Conservation (phyloP, 2,797 vertebrate species). For the Eospalax fontanierii region DNA sequence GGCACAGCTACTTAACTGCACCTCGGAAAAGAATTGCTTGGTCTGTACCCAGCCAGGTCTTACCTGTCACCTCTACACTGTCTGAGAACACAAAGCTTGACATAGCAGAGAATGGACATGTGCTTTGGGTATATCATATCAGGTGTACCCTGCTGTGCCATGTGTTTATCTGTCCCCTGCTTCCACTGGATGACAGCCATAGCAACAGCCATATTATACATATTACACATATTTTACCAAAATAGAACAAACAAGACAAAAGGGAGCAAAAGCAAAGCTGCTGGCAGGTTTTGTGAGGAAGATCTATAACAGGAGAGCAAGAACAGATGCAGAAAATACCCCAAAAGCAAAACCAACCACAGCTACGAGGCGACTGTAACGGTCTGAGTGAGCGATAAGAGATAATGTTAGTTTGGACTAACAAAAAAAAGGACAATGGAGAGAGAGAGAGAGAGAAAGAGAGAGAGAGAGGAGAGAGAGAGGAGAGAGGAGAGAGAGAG, state of each 20-base stretch:
- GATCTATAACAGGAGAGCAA: background rate
- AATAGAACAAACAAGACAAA: background rate
- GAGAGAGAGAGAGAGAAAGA: background rate
- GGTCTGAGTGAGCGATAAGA: too few relatives aligned
- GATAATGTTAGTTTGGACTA: background rate
- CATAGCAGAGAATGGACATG: background rate
- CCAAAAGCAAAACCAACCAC: background rate
- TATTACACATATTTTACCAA: background rate
- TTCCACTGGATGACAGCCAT: background rate
- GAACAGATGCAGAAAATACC: too few relatives aligned
- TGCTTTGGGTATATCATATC: background rate
- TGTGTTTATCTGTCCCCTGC: background rate
- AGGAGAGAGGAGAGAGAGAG: background rate
- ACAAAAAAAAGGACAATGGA: background rate
- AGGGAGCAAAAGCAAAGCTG: background rate
- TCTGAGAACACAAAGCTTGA: conserved; percentile 32
- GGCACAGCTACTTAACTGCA: background rate
- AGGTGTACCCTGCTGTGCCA: too few relatives aligned
- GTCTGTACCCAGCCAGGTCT: background rate
- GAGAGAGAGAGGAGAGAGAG: background rate
- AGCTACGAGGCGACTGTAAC: background rate
- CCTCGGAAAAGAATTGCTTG: conserved; percentile 7
- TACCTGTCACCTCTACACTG: background rate
- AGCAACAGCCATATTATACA: too few relatives aligned
- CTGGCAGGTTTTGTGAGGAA: background rate